Base-by-base conservation (phyloP, 53 echinoderm and acorn worm species). In the Pentamera pediparva region DNA sequence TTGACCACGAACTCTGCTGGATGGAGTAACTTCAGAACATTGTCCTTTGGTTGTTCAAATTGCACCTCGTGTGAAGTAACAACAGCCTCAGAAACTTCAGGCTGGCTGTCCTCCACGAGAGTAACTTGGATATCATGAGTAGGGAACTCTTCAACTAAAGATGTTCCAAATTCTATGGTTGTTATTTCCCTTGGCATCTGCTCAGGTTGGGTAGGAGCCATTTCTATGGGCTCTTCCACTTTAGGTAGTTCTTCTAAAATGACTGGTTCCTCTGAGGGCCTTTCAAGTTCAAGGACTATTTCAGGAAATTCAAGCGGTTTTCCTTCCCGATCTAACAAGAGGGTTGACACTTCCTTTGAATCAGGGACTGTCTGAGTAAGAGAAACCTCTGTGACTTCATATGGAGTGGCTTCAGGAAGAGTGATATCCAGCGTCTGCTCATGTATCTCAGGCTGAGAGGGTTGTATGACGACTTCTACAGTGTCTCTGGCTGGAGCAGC, bases 31-130 rank as follows among this genome's bases (percentile, higher is more conserved):
- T 45, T 45, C 10, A 17, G 45, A 45, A 17, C 45, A 45, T 10
- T 45, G 17, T 45, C 17, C 6, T 4, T 19, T 37, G 39, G 19
- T 17, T 5, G 4, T 67, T 43, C 19, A 31, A 73, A 70, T 60
- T 62, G 79, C 52, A 78, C 62, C 6, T 69, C 39, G 74, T 86
- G 72, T 41, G 47, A 62, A 38, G 59, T 72, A 41, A 77, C 63
- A 39, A 67, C 81, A 22, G 85, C 72, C 59, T 89, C 90, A 56
- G 83, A 83, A 29, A 84, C 69, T 58, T 86, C 81, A 35, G 60
- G 61, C 21, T 62, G 62, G 35, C 49, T 40, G 28, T 67, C 67
- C 29, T 67, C 6, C 15, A 47, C 12, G 28, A 43, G 13, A 27
- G 26, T 47, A 43, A 18, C 47, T 4, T 62, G 37, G 30, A 67